Evolutionary conservation across 2,888 invertebrate genomes (phyloP), one percentile per base, ranked within the genome.

Genomic region (Listrodromus nycthemerus): DNA sequence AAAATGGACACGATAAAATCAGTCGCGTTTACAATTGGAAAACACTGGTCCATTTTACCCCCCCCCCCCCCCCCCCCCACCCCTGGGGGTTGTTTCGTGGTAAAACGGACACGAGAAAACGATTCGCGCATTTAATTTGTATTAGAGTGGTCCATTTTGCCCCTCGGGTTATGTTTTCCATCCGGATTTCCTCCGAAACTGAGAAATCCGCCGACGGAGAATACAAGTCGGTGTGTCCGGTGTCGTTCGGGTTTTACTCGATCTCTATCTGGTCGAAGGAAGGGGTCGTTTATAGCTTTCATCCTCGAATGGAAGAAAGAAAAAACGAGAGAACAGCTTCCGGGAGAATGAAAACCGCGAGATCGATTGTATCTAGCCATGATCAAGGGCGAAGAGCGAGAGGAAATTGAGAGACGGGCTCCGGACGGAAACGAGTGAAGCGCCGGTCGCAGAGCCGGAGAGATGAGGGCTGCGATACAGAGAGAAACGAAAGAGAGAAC

Each of bases 291-390:
- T 41, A 13, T 13, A 41, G 41, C 41, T 41, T 41, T 41, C 41
- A 24, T 66, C 76, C 55, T 55, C 24, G 50, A 37, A 37, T 8
- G 45, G 75, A 45, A 67, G 63, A 55, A 73, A 61, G 66, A 37
- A 78, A 84, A 84, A 41, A 41, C 41, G 41, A 41, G 41, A 19
- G 69, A 78, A 77, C 24, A 71, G 82, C 77, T 82, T 78, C 58
- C 55, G 70, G 67, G 76, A 80, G 78, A 75, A 61, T 48, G 73
- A 69, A 77, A 85, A 85, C 77, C 83, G 82, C 85, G 82, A 84
- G 81, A 85, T 86, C 86, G 85, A 86, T 85, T 84, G 82, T 86
- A 86, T 85, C 85, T 58, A 13, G 70, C 66, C 71, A 84, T 84
- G 85, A 86, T 85, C 80, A 58, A 80, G 80, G 82, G 58, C 4